These are phyloP conservation scores for Todiramphus chloris DNA, from an alignment of 2,113 vertebrate genomes.

Conservation along the genomic window DNA sequence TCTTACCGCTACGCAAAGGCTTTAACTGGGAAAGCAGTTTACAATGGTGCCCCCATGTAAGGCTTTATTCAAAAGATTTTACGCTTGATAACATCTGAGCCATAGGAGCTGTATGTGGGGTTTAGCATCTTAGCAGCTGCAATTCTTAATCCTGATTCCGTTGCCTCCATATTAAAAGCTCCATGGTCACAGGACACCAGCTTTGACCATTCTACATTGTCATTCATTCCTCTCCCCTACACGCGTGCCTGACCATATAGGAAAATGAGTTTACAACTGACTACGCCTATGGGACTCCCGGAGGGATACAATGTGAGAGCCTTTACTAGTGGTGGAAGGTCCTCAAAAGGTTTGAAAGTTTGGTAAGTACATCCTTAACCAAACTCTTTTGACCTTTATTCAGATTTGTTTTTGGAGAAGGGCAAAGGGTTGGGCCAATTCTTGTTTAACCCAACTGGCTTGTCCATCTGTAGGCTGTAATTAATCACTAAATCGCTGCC, in stretches of 20 bases:
- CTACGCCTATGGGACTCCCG: not conserved
- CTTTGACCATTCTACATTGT: slow-evolving; percentile 43
- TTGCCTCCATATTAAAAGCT: slow-evolving; percentile 71
- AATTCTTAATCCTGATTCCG: slow-evolving; percentile 71
- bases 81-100: slow-evolving; percentile 69
- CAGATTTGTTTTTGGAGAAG: slow-evolving; percentile 49
- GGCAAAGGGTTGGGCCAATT: slow-evolving; percentile 59
- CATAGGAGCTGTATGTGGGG: slow-evolving; percentile 55
- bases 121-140: slow-evolving; percentile 74
- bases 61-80: slow-evolving; percentile 70
- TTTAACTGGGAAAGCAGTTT: slow-evolving; percentile 68
- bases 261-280: slow-evolving; percentile 31
- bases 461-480: slow-evolving; percentile 29
- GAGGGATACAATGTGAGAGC: not conserved
- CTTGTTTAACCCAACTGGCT: slow-evolving; percentile 57
- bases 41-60: slow-evolving; percentile 67
- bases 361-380: slow-evolving; percentile 63
- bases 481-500: slow-evolving; percentile 51
- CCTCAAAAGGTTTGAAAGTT: slow-evolving; percentile 57
- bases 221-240: slow-evolving; percentile 46
- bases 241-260: slow-evolving; percentile 42
- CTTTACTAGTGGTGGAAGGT: slow-evolving; percentile 22
- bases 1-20: slow-evolving; percentile 41
- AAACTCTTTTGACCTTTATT: slow-evolving; percentile 70
- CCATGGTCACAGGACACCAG: slow-evolving; percentile 56